phyloP scores from a whole-genome alignment of 2,113 vertebrate species.

The Apteryx mantelli region DNA sequence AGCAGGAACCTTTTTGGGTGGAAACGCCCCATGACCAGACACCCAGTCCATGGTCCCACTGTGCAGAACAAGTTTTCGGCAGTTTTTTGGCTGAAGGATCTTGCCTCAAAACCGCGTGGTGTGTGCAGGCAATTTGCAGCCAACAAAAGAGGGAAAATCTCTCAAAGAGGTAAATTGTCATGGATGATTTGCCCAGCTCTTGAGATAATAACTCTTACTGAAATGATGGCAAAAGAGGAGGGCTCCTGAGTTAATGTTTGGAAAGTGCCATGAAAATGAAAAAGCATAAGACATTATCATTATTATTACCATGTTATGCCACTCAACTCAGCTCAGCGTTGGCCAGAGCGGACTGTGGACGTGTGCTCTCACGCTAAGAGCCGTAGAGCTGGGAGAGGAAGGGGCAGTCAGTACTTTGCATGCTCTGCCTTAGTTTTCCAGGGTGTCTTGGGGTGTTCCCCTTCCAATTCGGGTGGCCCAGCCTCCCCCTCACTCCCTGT shows the following conservation, averaged over 20 bases:
- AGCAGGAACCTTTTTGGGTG: too few relatives aligned
- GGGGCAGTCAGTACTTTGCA: not conserved
- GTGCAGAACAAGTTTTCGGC: too few relatives aligned
- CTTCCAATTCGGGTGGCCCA: rapidly evolving
- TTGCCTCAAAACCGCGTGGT: rapidly evolving
- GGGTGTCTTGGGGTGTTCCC: not conserved
- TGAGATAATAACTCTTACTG: not conserved
- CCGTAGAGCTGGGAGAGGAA: not conserved
- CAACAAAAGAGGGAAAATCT: not conserved
- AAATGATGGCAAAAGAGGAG: not conserved
- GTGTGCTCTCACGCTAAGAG: not conserved
- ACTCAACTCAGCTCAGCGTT: not conserved
- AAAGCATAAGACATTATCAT: not conserved
- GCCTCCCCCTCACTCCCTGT: not conserved
- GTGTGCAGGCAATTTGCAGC: not conserved
- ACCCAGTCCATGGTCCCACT: too few relatives aligned
- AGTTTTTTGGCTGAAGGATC: not conserved
- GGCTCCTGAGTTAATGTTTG: not conserved
- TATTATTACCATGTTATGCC: not conserved
- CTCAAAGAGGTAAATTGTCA: rapidly evolving
- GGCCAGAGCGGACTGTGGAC: not conserved
- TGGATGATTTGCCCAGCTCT: not conserved
- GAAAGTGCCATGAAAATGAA: not conserved
- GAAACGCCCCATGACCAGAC: too few relatives aligned
- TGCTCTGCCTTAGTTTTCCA: not conserved